Base-by-base conservation (phyloP, 1,140 invertebrate genomes). In the Drosophila punjabiensis region DNA sequence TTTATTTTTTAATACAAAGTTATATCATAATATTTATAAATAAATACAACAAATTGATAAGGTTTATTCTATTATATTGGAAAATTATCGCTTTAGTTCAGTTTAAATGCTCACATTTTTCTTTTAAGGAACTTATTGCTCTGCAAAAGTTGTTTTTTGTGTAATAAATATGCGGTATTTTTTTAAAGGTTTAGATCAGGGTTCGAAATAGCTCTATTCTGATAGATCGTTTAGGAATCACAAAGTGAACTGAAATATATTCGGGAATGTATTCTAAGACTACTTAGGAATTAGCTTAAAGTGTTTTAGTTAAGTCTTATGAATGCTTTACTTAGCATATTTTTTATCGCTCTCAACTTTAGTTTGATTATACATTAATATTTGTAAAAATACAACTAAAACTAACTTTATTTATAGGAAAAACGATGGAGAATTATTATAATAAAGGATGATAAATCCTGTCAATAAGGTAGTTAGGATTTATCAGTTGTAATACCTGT, bases 11-110 rank as follows among this genome's bases (percentile, higher is more conserved):
- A 56, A 41, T 62, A 56, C 11, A 43, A 74, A 58, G 14, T 58
- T 60, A 64, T 70, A 75, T 70, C 45, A 68, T 63, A 53, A 78
- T 63, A 76, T 56, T 56, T 76, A 76, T 65, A 65, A 76, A 63
- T 78, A 64, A 59, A 63, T 64, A 52, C 11, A 52, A 56, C 47
- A 48, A 39, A 58, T 11, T 59, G 20, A 47, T 45, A 53, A 53
- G 47, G 30, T 52, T 52, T 43, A 11, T 33, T 11, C 10, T 28
- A 13, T 48, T 56, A 53, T 9, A 45, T 56, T 14, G 30, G 39
- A 9, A 35, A 30, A 30, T 41, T 52, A 62, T 58, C 33, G 43
- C 30, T 14, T 39, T 11, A 63, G 37, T 77, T 37, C n/a, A 28
- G 32, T 65, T 37, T 9, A 11, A 16, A 14, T 30, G n/a, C n/a